phyloP scores from a whole-genome alignment of 2,113 vertebrate genomes.

The Nansenia antarctica region DNA sequence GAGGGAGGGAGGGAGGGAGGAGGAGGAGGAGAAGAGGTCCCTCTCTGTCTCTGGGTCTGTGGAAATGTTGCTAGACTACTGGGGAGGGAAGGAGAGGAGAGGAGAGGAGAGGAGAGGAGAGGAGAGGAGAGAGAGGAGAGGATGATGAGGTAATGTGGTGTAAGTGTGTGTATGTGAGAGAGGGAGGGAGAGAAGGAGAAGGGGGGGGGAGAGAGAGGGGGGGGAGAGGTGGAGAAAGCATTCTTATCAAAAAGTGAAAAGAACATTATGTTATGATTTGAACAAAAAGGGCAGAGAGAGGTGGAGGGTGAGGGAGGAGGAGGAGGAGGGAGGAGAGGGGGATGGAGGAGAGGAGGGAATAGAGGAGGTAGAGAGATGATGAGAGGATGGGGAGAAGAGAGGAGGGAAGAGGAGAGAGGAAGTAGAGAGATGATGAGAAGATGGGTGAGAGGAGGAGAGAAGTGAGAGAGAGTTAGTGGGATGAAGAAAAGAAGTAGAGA shows the following conservation, averaged over 20 bases:
- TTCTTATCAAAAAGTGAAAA: no score
- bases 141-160: neutral
- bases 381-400: conserved; percentile 13
- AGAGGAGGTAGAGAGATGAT: conserved; percentile 45
- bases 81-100: conserved; percentile 56
- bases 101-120: conserved; percentile 54
- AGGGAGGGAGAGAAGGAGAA: neutral
- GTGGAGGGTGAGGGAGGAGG: conserved; percentile 25
- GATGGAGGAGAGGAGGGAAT: conserved; percentile 42
- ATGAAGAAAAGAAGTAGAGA: neutral
- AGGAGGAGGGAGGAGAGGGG: conserved; percentile 38
- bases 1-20: neutral
- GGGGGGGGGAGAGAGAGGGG: no score
- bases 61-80: conserved; percentile 60
- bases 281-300: neutral
- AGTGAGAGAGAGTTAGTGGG: no score
- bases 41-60: conserved; percentile 59
- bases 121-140: conserved; percentile 52
- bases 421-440: no score
- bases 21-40: neutral
- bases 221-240: no score
- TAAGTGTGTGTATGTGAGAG: neutral
- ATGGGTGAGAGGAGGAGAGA: no score
- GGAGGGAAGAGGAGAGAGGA: conserved; percentile 5
- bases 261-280: no score